phyloP scores from a whole-genome alignment of 2,888 invertebrate genomes.

The Stenodema calcarata region DNA sequence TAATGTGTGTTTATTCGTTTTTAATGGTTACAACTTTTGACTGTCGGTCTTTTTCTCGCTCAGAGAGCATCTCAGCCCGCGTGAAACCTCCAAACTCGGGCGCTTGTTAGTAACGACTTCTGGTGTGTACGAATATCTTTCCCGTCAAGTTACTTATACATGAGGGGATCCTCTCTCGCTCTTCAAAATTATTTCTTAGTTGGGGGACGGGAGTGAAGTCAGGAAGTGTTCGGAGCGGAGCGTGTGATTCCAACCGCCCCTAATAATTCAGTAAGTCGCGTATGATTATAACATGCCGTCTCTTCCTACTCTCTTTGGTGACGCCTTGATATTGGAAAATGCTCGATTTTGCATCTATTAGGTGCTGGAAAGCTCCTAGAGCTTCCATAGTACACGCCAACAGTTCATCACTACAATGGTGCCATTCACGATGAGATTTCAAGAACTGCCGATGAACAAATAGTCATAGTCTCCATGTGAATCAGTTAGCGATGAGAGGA shows the following conservation, averaged over 20 bases:
- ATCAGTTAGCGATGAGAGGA: too few species aligned
- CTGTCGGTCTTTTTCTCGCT: not conserved
- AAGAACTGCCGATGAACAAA: too few species aligned
- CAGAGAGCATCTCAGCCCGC: not conserved
- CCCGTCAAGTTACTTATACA: not conserved
- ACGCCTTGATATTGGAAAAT: too few species aligned
- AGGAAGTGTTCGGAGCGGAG: not conserved
- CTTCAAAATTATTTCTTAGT: conserved; percentile 1
- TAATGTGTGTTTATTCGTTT: not conserved
- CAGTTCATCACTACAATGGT: too few species aligned
- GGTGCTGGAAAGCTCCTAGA: too few species aligned
- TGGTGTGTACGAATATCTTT: not conserved
- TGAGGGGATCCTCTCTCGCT: not conserved
- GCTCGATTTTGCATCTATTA: too few species aligned
- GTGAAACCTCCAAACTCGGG: not conserved
- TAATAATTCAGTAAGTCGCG: not conserved
- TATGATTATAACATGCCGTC: not conserved
- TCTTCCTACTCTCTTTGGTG: not conserved
- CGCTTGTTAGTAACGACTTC: not conserved
- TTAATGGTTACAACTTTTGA: not conserved
- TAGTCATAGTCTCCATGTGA: too few species aligned
- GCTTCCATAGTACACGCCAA: too few species aligned
- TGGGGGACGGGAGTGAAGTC: not conserved
- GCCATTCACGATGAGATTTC: too few species aligned
- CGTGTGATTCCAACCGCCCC: not conserved